Percentiles rank a stretch among this genome's conserved stretches.
phyloP scores from a whole-genome alignment of 1,140 invertebrate genomes.

The Copidosoma floridanum region DNA sequence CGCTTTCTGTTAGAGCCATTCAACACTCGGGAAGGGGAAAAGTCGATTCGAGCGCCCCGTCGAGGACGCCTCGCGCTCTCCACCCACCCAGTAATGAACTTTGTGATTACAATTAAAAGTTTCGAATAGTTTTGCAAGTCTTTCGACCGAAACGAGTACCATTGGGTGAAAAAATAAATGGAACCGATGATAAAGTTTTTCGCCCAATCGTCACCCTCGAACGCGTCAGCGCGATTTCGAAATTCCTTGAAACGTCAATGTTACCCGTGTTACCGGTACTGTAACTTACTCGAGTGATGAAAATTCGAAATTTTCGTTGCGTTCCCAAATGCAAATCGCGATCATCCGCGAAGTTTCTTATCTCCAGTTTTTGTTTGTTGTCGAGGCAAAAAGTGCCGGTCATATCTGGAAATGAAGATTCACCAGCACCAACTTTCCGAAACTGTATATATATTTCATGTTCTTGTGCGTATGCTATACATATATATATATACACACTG shows the following conservation, averaged over 20 bases:
- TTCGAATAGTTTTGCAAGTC: background rate
- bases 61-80: too few species aligned
- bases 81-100: background rate
- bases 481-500: too few species aligned
- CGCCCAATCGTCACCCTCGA: too few species aligned
- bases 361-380: too few species aligned
- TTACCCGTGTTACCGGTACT: too few species aligned
- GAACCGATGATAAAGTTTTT: background rate
- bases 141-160: background rate
- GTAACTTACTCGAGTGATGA: too few species aligned
- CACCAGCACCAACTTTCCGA: conserved; percentile 2
- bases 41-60: background rate
- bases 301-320: too few species aligned
- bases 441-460: background rate
- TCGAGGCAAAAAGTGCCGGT: background rate
- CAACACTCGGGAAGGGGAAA: background rate
- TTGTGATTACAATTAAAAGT: conserved; percentile 8
- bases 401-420: conserved; percentile 1
- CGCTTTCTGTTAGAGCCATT: background rate
- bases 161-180: background rate
- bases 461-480: too few species aligned
- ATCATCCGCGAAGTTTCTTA: too few species aligned
- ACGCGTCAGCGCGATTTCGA: too few species aligned
- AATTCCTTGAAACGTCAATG: too few species aligned
- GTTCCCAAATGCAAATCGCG: too few species aligned